Conservation (phyloP, 2,113 vertebrate species). For the Cepphus grylle region DNA sequence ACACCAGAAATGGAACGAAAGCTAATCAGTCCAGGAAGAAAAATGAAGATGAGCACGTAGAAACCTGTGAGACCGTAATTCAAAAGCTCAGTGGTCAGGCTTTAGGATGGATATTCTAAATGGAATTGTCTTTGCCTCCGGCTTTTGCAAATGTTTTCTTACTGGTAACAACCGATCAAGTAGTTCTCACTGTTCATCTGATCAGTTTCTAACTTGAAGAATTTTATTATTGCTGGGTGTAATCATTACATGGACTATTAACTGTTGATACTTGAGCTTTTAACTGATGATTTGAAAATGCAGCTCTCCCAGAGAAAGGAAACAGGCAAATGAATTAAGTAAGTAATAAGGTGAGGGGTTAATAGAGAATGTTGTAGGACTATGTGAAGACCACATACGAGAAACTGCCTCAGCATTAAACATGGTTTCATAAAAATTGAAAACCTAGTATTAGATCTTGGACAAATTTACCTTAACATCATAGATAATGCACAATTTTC, state of each 20-base stretch:
- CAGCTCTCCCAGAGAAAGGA: background rate
- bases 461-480: background rate
- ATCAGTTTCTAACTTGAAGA: background rate
- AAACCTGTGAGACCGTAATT: background rate
- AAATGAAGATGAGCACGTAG: background rate
- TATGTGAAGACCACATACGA: background rate
- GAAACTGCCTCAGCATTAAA: background rate
- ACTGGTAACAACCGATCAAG: background rate
- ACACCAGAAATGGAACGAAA: background rate
- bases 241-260: background rate
- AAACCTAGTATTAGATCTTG: background rate
- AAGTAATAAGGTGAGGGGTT: background rate
- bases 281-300: background rate
- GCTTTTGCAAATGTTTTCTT: background rate
- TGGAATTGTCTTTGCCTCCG: background rate
- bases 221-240: background rate
- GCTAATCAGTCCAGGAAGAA: background rate
- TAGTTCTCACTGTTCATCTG: background rate
- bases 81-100: background rate
- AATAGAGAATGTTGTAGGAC: background rate
- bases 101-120: background rate
- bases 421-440: background rate
- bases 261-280: background rate
- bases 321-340: background rate
- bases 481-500: background rate